Evolutionary conservation across 2,113 vertebrate genomes (phyloP), one percentile per base, ranked within the genome.

Genomic region (Pteronura brasiliensis): DNA sequence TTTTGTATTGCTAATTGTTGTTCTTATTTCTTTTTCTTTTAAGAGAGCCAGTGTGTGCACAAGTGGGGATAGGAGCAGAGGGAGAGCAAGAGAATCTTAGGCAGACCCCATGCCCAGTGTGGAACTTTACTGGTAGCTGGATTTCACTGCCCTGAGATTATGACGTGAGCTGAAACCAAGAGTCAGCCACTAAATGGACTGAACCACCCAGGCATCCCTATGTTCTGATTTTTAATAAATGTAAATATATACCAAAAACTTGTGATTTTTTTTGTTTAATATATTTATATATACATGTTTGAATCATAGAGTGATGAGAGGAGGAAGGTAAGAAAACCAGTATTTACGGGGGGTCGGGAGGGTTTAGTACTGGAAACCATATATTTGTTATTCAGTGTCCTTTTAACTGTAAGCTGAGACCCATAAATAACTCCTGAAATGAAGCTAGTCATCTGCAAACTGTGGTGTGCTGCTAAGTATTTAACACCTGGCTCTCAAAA

Each of bases 201-300:
- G 34, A 69, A 17, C 34, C 34, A 69, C 34, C 65, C 17, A n/a
- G 65, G 17, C 17, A 0, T 14, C 34, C 34, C 34, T 69, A 36
- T 65, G 1, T 74, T 47, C 20, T 76, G 39, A 74, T 79, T 81
- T 86, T 92, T 72, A 95, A 96, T 97, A 96, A 80, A 90, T 4
- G 10, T 72, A 49, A 52, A 47, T 81, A 93, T 4, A n/a, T 69
- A 71, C 23, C 42, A 25, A 36, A 89, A 76, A 76, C 42, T 31
- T 91, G 20, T 67, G 10, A 8, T 57, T 84, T 90, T 15, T 0
- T 39, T 82, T 69, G 21, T 11, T 95, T 49, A 52, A 83, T 61
- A 76, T 69, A 76, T 69, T 6, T 20, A 15, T 61, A 15, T 36
- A 34, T 11, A 10, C 47, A n/a, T 31, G 34, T 97, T 95, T 92